Evolutionary conservation across 2,888 invertebrate genomes (phyloP).

Genomic region (Ctenicera cuprea): DNA sequence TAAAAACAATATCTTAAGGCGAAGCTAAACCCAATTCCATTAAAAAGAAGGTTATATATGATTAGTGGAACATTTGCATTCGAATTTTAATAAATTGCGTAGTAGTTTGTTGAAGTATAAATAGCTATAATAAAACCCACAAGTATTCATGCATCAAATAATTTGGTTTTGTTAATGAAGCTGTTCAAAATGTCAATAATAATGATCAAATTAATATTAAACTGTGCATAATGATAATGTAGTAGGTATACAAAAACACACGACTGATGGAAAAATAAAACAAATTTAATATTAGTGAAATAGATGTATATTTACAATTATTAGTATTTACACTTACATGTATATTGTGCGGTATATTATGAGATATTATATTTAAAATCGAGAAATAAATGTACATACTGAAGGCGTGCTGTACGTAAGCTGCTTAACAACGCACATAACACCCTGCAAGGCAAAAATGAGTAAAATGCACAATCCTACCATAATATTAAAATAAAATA

Average conservation of each 20-base stretch:
- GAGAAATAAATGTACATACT: neutral
- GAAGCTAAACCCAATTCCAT: no score
- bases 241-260: no score
- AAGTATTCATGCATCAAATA: neutral
- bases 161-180: slow-evolving; percentile 1
- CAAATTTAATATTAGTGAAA: neutral
- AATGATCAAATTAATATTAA: no score
- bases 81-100: no score
- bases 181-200: neutral
- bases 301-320: slow-evolving; percentile 21
- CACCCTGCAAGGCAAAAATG: slow-evolving; percentile 31
- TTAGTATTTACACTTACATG: slow-evolving; percentile 4
- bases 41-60: no score
- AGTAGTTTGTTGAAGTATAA: neutral
- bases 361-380: neutral
- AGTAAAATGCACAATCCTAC: slow-evolving; percentile 4
- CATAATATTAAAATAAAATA: neutral
- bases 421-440: slow-evolving; percentile 21
- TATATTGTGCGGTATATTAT: neutral
- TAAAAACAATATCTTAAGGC: no score
- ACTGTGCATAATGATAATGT: no score
- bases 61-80: no score
- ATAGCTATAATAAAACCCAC: neutral
- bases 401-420: slow-evolving; percentile 7
- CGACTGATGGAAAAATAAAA: slow-evolving; percentile 2